Conservation (phyloP, 2,797 vertebrate genomes). For the Pitangus sulphuratus region DNA sequence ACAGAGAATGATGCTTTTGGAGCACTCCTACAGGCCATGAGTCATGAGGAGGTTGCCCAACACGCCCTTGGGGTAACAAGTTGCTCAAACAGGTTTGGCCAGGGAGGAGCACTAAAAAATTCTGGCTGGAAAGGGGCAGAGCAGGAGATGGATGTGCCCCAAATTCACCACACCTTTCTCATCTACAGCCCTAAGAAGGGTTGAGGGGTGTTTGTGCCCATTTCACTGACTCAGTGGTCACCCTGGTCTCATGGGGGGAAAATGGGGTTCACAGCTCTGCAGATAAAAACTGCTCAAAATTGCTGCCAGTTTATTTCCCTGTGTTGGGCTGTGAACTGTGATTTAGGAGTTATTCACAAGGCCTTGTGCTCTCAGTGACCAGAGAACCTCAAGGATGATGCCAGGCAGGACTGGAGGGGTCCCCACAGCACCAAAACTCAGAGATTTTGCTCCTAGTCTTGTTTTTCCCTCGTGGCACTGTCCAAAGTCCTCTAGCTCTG, state of each 20-base stretch:
- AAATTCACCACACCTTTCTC: background rate
- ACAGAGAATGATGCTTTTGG: background rate
- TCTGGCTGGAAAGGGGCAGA: background rate
- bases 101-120: background rate
- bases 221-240: background rate
- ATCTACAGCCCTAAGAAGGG: background rate
- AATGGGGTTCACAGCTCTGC: background rate
- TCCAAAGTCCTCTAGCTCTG: background rate
- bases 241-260: accelerated
- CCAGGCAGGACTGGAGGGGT: background rate
- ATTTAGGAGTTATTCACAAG: background rate
- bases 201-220: background rate
- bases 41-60: constrained; percentile 28
- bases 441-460: background rate
- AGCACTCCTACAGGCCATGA: background rate
- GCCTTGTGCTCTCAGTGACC: accelerated
- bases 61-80: accelerated
- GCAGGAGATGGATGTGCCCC: background rate
- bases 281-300: background rate
- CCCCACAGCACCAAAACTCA: background rate
- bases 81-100: background rate
- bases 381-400: accelerated
- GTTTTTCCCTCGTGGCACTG: background rate
- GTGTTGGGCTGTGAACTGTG: background rate
- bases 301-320: background rate